Percentiles rank a stretch among this genome's conserved stretches.
These are phyloP conservation scores for Laspeyria flexula DNA, from an alignment of 2,888 invertebrate genomes.

Conservation along the genomic window DNA sequence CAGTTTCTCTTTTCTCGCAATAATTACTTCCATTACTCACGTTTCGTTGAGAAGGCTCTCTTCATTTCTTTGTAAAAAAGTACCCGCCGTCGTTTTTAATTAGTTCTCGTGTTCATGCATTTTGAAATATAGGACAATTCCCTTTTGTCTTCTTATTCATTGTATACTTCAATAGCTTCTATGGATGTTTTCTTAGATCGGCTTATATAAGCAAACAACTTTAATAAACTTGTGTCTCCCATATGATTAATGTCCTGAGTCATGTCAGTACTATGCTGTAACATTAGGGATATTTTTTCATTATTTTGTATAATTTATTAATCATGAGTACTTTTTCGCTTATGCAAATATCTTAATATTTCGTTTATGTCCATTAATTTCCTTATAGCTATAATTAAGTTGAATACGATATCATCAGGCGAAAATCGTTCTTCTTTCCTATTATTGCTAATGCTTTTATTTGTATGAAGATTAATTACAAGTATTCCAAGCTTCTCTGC, in stretches of 20 bases:
- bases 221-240: too few relatives aligned
- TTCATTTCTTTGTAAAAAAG: slow-evolving; percentile 21
- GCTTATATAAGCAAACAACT: too few relatives aligned
- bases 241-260: too few relatives aligned
- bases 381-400: neutral
- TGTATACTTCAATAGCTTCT: neutral
- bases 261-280: too few relatives aligned
- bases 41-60: slow-evolving; percentile 16
- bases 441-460: neutral
- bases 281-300: too few relatives aligned
- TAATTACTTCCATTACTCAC: slow-evolving; percentile 38
- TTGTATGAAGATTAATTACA: neutral
- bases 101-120: slow-evolving; percentile 23
- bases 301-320: too few relatives aligned
- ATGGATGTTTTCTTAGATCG: neutral
- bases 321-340: too few relatives aligned
- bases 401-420: neutral
- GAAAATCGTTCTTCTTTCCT: neutral
- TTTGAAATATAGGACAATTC: slow-evolving; percentile 10
- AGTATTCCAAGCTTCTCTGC: neutral
- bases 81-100: slow-evolving; percentile 33
- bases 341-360: too few relatives aligned
- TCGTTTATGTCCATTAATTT: too few relatives aligned
- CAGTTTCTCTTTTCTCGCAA: slow-evolving; percentile 6
- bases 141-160: neutral